phyloP scores from a whole-genome alignment of 1,140 invertebrate species.

The Teleogryllus occipitalis region DNA sequence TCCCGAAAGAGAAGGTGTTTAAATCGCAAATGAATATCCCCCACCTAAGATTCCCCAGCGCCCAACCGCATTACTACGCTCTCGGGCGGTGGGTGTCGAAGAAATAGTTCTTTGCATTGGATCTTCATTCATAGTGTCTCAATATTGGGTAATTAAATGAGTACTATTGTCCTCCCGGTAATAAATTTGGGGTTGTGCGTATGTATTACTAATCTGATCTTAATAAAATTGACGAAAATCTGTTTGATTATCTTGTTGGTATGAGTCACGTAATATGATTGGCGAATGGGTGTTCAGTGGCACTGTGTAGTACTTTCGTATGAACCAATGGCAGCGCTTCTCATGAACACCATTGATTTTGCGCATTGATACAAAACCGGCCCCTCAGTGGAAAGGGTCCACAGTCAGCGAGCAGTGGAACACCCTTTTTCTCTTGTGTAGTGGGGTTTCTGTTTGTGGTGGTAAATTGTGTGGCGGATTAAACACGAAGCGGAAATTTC shows the following conservation, averaged over 20 bases:
- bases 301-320: not conserved
- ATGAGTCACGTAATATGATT: slow-evolving; percentile 6
- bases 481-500: slow-evolving; percentile 9
- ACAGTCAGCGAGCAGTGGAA: slow-evolving; percentile 22
- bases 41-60: too few relatives aligned
- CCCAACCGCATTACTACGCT: too few relatives aligned
- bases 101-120: not conserved
- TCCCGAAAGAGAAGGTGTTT: too few relatives aligned
- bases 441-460: slow-evolving; percentile 24
- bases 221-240: not conserved
- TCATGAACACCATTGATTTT: not conserved
- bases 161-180: too few relatives aligned
- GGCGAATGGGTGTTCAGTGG: not conserved
- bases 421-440: slow-evolving; percentile 22
- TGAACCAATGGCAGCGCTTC: slow-evolving; percentile 11
- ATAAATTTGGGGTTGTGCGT: too few relatives aligned
- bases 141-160: too few relatives aligned
- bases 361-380: slow-evolving; percentile 21
- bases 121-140: not conserved
- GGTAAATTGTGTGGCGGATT: slow-evolving; percentile 8
- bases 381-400: slow-evolving; percentile 21
- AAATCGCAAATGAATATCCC: too few relatives aligned
- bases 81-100: not conserved
- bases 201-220: too few relatives aligned
- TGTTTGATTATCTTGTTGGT: not conserved